Conservation (phyloP, 2,888 invertebrate species). For the Candidula unifasciata region DNA sequence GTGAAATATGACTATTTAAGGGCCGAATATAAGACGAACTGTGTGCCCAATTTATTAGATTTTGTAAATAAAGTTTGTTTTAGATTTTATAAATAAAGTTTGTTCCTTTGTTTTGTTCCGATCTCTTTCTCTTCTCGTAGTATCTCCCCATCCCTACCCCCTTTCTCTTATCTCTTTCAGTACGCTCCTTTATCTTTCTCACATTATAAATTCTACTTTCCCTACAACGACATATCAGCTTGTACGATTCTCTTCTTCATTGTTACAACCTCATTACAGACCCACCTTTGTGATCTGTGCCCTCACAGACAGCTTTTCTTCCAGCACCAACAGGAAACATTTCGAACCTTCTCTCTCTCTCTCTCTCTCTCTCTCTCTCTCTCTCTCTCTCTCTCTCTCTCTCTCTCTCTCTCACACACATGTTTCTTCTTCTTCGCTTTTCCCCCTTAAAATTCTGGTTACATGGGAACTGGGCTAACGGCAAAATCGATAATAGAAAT, state of each 20-base stretch:
- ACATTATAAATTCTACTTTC: conserved; percentile 22
- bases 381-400: too few species aligned
- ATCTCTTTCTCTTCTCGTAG: background rate
- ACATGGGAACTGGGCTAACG: background rate
- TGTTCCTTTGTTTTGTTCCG: background rate
- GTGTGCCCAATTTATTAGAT: too few species aligned
- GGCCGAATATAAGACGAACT: too few species aligned
- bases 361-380: too few species aligned
- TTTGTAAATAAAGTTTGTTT: too few species aligned
- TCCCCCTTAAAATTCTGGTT: background rate
- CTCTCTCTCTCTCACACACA: too few species aligned
- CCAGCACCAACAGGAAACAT: background rate
- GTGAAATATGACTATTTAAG: too few species aligned
- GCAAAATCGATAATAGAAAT: conserved; percentile 18
- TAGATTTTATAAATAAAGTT: too few species aligned
- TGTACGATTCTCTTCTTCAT: background rate
- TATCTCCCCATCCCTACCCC: too few species aligned
- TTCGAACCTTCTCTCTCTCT: background rate
- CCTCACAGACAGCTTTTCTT: background rate
- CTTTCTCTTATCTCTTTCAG: too few species aligned
- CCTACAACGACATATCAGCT: background rate
- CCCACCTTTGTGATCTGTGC: background rate
- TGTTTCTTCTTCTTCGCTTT: background rate
- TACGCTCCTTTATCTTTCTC: conserved; percentile 7
- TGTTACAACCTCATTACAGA: background rate